These are phyloP conservation scores for Diachasmimorpha longicaudata DNA, from an alignment of 1,140 invertebrate genomes.

Conservation along the genomic window DNA sequence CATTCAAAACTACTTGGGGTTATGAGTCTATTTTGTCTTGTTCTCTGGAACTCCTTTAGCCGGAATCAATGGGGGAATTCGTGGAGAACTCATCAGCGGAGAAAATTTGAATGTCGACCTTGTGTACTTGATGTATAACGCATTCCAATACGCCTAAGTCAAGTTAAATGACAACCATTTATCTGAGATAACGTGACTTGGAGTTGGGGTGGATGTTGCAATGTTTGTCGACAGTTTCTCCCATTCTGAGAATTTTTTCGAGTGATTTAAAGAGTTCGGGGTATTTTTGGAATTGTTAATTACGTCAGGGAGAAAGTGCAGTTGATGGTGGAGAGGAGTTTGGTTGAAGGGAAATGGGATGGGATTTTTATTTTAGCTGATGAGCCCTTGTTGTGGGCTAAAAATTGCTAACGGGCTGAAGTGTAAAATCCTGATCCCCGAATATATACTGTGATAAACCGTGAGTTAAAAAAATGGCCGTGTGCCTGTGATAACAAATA, in stretches of 20 bases:
- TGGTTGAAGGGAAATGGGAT: no score
- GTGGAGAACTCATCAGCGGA: neutral
- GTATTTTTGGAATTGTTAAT: neutral
- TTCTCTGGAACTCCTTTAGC: constrained; percentile 1
- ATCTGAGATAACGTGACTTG: neutral
- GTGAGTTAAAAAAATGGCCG: no score
- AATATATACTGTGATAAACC: no score
- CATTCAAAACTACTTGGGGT: constrained; percentile 19
- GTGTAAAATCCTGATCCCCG: no score
- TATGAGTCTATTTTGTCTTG: constrained; percentile 1
- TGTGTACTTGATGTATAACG: neutral
- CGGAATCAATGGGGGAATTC: neutral
- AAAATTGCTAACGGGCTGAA: no score
- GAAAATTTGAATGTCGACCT: neutral
- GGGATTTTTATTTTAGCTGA: no score
- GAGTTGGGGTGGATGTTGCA: neutral
- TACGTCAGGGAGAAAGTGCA: neutral
- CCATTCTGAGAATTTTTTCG: neutral
- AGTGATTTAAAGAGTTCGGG: neutral
- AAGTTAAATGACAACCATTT: neutral
- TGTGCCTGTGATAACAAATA: no score
- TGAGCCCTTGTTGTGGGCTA: no score
- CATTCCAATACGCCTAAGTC: neutral
- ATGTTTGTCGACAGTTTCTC: neutral
- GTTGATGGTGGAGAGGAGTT: no score